Evolutionary conservation across 2,888 invertebrate species (phyloP), one percentile per base, ranked within the genome.

Genomic region (Monoplex corrugatus): DNA sequence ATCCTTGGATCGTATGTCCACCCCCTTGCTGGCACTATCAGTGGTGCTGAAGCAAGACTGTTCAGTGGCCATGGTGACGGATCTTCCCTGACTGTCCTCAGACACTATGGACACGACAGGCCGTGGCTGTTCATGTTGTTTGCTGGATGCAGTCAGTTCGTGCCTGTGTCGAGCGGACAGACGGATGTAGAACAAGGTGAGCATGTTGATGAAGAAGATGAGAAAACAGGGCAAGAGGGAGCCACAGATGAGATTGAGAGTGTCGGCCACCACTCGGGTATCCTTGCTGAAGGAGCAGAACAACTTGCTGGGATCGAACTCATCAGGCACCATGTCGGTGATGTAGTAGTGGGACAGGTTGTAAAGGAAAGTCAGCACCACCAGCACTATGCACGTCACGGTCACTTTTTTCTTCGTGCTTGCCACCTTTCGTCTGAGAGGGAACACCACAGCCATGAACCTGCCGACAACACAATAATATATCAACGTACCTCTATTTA

Each of bases 181-280:
- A 1, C 83, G 83, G 35, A 83, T 83, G 32, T 50, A 32, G 28
- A 32, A 50, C n/a, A 83, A 19, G n/a, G 83, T 83, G 32, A 83
- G 35, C 45, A 50, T 45, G 83, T 83, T 83, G 45, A 83, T n/a
- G 13, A 83, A 23, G 19, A 83, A 83, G 45, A 83, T 83, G 32
- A 83, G n/a, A 5, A 50, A 19, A 45, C 82, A 83, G 32, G 83
- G 83, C 2, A 83, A 3, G 16, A 45, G 32, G 13, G 83, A 83
- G 50, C 45, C 50, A 32, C 44, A 44, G 16, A 35, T 40, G 32
- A 83, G 43, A 6, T 32, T 45, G 8, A 50, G 16, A 40, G 19
- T 3, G n/a, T 83, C 50, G 32, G 35, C 44, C 23, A 44, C 32
- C 45, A 45, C 40, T 10, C 50, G 44, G 50, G 32, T 28, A 32